Evolutionary conservation across 2,113 vertebrate species (phyloP), one percentile per base, ranked within the genome.

Genomic region (Electrona antarctica): DNA sequence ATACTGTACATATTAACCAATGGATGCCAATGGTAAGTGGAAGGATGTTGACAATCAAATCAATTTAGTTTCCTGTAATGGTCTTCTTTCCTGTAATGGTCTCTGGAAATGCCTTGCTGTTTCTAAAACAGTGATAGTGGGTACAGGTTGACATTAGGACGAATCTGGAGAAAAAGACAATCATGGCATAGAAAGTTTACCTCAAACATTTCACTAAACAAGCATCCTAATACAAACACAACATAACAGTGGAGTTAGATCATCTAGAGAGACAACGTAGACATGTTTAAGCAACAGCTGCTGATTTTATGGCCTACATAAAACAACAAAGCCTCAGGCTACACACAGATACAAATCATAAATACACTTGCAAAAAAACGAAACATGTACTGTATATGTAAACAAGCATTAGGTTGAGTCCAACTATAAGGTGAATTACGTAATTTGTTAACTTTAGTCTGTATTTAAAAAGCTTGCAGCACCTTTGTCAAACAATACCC

Each of bases 1-100:
- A 74, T 84, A 80, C 60, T 72, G 72, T 84, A 80, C 60, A 68
- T 71, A 6, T 41, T 41, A 66, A 80, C 57, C 72, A 78, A 47
- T 65, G 64, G 75, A 47, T 65, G 64, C 62, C 67, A 55, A 56
- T 63, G 21, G 47, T 70, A 66, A 71, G 77, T 71, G 81, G 54
- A 71, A 5, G 58, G 45, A 69, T 6, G 45, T 55, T 48, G 33
- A 67, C 57, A 81, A 81, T 73, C 67, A n/a, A 11, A 6, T 54
- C 5, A 54, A 54, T 21, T 21, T 21, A 21, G 21, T 21, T 21
- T 21, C 21, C 21, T 54, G 51, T 11, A 54, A 13, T 73, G 60
- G 67, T 46, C 13, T 14, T 28, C 72, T 73, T 73, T 21, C 41
- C 33, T 41, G 33, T 21, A 21, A 21, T 21, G 21, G 21, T 41